phyloP scores from a whole-genome alignment of 2,113 vertebrate genomes.

The Leucosticte australis region DNA sequence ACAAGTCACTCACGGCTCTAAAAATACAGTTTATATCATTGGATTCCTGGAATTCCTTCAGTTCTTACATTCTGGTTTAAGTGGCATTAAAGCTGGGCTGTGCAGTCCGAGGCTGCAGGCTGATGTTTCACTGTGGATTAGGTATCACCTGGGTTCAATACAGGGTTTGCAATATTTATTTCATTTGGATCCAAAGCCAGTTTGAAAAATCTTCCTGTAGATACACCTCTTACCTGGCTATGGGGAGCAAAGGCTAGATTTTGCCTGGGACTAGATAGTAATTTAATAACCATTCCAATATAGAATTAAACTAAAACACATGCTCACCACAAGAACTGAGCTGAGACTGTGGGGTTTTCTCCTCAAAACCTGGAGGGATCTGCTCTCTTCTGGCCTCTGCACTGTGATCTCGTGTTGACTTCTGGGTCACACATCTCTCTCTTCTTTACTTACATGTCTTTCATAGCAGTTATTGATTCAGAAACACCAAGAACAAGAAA shows the following conservation, averaged over 20 bases:
- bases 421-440: neutral
- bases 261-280: constrained; percentile 53
- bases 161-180: constrained; percentile 72
- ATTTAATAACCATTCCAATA: constrained; percentile 63
- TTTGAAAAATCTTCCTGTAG: constrained; percentile 57
- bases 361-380: neutral
- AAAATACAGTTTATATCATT: constrained; percentile 91
- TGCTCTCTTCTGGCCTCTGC: neutral
- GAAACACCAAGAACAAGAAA: constrained; percentile 22
- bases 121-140: constrained; percentile 74
- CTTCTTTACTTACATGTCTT: neutral
- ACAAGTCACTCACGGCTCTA: constrained; percentile 86
- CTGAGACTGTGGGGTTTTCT: neutral
- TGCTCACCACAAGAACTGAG: neutral
- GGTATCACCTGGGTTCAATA: constrained; percentile 78
- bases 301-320: constrained; percentile 60
- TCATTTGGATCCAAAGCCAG: constrained; percentile 51
- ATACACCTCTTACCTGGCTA: constrained; percentile 63
- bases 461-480: constrained; percentile 21
- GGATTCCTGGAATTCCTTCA: constrained; percentile 88
- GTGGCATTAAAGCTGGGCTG: constrained; percentile 80
- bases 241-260: constrained; percentile 23
- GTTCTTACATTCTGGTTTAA: constrained; percentile 85
- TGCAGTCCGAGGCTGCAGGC: constrained; percentile 71
- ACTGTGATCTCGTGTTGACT: neutral